A percentile compares a stretch with the other conserved stretches of the same genome.
Conservation (phyloP, 2,797 vertebrate genomes). For the Stomatorhinus walkeri region DNA sequence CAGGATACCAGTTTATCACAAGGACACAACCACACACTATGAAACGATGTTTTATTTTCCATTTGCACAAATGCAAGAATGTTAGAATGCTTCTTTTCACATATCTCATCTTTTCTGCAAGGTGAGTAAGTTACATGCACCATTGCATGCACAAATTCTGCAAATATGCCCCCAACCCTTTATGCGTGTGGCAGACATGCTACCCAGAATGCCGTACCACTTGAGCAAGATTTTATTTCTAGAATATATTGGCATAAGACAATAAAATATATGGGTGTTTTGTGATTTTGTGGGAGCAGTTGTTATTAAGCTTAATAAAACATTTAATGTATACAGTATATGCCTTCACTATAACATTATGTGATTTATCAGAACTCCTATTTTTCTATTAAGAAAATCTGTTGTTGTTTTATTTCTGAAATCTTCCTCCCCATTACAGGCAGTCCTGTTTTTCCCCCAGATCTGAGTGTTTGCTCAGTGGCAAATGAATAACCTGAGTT, state of each 20-base stretch:
- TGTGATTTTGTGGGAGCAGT: not conserved
- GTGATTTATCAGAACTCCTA: not conserved
- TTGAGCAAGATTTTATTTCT: not conserved
- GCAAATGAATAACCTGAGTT: slow-evolving; percentile 52
- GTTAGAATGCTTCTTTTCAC: not conserved
- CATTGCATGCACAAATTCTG: not conserved
- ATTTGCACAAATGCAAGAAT: not conserved
- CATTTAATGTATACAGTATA: not conserved
- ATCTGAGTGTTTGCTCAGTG: not conserved
- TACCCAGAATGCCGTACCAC: not conserved
- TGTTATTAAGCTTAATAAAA: not conserved
- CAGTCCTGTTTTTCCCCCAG: not conserved
- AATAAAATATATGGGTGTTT: not conserved
- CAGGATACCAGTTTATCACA: not conserved
- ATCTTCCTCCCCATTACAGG: not conserved
- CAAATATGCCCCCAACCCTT: not conserved
- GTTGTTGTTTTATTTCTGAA: not conserved
- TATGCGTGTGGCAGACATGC: not conserved
- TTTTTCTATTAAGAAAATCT: not conserved
- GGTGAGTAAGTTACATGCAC: not conserved
- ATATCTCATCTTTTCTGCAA: not conserved
- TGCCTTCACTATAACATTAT: not conserved
- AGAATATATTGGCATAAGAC: not conserved
- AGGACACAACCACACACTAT: not conserved
- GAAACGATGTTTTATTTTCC: not conserved